Base-by-base conservation (phyloP, 2,113 vertebrate species). In the Cheilinus undulatus region DNA sequence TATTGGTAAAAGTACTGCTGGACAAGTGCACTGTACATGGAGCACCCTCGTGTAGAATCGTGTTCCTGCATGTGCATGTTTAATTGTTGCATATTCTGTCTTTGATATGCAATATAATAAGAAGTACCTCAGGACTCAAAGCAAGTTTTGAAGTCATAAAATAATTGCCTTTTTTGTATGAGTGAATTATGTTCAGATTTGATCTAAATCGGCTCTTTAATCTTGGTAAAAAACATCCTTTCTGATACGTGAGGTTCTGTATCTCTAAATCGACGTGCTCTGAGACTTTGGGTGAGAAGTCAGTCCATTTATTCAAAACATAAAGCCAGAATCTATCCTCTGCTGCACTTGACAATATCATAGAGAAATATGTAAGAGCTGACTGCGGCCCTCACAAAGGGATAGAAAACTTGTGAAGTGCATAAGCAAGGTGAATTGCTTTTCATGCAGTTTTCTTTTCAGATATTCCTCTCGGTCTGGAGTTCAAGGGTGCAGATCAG, bases 401-500 rank as follows among this genome's bases (percentile, higher is more conserved):
- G 20, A 22, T 23, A 28, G 13, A 12, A 50, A 60, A 45, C 24
- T 42, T 26, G 19, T 52, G 32, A 54, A 38, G 13, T 60, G 38
- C 46, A 54, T 28, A 46, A 52, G 23, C 40, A 58, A 57, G 43
- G 69, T 36, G 22, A 65, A 46, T 19, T 42, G 34, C 20, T 74
- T 69, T 50, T 51, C 24, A 65, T 48, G 38, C 7, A 42, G 9
- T 43, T 49, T 71, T 65, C 4, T 14, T 34, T 58, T 26, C 26
- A 6, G 9, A 42, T 13, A 30, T 59, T 78, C 10, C 5, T 64
- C 40, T 0, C 1, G 9, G 24, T 50, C 23, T 64, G 2, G 7
- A 50, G 81, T n/a, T 83, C 67, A 81, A 74, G 50, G n/a, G 20
- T 76, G 27, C 40, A 76, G 26, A 85, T 56, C 23, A 73, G 43